Evolutionary conservation across 2,888 invertebrate species (phyloP).

Genomic region (Adelphocoris suturalis): DNA sequence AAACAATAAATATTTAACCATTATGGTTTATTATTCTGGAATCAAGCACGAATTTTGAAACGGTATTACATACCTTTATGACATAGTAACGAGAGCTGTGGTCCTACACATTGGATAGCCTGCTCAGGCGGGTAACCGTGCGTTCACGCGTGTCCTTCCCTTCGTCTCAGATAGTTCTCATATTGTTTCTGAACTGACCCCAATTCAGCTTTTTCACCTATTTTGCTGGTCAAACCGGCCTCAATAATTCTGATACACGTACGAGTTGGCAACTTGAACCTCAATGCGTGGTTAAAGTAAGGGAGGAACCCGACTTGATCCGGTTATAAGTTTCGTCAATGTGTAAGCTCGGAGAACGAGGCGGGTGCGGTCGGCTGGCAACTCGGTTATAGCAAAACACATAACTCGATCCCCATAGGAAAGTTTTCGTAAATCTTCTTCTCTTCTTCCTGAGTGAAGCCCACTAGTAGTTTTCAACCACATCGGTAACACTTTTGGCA

Average conservation of each 20-base stretch:
- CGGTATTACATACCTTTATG: no score
- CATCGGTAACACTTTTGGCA: background rate
- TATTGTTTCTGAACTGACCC: no score
- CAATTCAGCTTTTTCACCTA: no score
- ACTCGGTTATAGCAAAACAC: background rate
- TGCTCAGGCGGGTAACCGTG: no score
- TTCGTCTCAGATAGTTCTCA: no score
- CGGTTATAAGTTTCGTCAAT: conserved; percentile 6
- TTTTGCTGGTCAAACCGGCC: background rate
- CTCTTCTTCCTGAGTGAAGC: background rate
- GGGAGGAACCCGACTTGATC: background rate
- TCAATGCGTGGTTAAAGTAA: background rate
- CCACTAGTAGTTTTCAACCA: background rate
- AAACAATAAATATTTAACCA: no score
- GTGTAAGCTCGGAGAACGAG: background rate
- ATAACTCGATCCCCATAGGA: conserved; percentile 46
- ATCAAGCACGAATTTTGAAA: no score
- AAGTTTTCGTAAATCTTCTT: conserved; percentile 39
- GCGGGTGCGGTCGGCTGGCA: background rate
- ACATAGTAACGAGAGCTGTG: no score
- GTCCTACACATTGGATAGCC: no score
- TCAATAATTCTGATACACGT: background rate
- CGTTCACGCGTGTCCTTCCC: no score
- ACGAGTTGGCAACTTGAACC: background rate
- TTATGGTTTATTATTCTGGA: no score